Conservation (phyloP, 2,113 vertebrate species). For the Progne subis region DNA sequence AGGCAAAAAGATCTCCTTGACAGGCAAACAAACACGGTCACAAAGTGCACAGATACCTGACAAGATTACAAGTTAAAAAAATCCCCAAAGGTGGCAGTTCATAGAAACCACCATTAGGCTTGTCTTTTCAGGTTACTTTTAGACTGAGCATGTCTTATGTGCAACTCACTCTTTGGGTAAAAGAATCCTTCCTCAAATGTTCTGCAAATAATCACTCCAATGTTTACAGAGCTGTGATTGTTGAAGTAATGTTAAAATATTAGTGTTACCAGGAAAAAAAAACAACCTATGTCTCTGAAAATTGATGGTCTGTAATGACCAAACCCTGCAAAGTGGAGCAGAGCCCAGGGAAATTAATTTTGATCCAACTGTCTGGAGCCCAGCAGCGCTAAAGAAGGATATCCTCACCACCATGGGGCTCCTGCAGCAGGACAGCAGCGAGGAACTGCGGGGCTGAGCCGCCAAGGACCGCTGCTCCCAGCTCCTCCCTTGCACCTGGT, state of each 20-base stretch:
- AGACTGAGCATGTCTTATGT: neutral
- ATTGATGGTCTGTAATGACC: neutral
- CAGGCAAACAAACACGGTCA: neutral
- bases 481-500: neutral
- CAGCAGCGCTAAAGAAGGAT: neutral
- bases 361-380: conserved; percentile 10
- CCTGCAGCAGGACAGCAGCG: neutral
- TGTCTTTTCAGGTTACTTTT: neutral
- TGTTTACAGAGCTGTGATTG: neutral
- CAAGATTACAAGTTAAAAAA: neutral
- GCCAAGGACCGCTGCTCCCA: neutral
- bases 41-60: neutral
- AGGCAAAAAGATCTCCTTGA: neutral
- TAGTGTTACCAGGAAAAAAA: neutral
- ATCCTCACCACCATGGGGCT: neutral
- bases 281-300: neutral
- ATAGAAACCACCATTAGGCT: neutral
- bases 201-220: neutral
- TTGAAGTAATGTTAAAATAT: neutral
- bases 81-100: neutral
- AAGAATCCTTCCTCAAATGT: neutral
- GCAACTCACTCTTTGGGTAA: neutral
- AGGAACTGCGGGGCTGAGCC: neutral
- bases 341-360: neutral
- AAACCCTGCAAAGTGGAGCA: neutral